phyloP scores from a whole-genome alignment of 2,888 invertebrate species.

The Acholoe squamosa region DNA sequence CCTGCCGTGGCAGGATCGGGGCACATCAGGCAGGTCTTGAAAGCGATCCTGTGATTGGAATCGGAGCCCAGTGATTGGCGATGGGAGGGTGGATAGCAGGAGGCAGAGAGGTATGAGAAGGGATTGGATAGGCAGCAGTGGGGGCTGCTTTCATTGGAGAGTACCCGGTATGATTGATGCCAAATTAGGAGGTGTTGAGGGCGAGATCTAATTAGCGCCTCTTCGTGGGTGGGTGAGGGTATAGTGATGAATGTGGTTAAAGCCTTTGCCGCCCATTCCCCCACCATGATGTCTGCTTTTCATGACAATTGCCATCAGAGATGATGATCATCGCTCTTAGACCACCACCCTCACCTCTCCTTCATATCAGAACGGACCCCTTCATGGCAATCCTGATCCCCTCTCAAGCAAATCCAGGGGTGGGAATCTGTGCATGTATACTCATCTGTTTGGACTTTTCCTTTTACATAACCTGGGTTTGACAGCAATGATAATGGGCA shows the following conservation, averaged over 20 bases:
- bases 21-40: neutral
- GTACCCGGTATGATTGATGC: slow-evolving; percentile 30
- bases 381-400: too few species aligned
- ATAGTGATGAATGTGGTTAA: slow-evolving; percentile 27
- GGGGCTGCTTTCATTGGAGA: slow-evolving; percentile 10
- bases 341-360: neutral
- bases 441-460: too few species aligned
- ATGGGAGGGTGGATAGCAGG: neutral
- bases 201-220: slow-evolving; percentile 41
- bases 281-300: slow-evolving; percentile 13
- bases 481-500: too few species aligned
- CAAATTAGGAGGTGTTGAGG: slow-evolving; percentile 51
- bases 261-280: neutral
- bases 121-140: neutral
- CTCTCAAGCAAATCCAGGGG: too few species aligned
- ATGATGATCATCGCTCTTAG: neutral
- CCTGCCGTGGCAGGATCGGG: neutral
- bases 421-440: too few species aligned
- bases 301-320: slow-evolving; percentile 37
- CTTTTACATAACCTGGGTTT: too few species aligned
- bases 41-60: slow-evolving; percentile 21
- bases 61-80: neutral
- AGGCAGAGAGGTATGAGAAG: neutral
- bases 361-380: too few species aligned
- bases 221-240: neutral